Evolutionary conservation across 2,888 invertebrate genomes (phyloP), one percentile per base, ranked within the genome.

Genomic region (Eurytoma adleriae): DNA sequence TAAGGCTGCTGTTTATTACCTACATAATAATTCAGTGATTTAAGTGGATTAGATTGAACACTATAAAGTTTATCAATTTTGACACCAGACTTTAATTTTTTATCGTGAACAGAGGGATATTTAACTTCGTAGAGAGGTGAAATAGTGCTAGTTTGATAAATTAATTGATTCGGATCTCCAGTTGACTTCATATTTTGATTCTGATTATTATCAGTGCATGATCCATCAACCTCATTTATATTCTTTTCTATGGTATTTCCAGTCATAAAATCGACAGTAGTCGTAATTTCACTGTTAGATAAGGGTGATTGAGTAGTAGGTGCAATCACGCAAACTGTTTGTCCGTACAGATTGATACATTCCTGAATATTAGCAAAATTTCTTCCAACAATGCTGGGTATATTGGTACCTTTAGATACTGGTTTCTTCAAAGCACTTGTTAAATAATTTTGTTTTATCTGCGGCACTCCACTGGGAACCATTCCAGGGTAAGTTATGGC

Each of bases 341-440:
- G 62, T 18, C 79, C 79, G 16, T 64, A 73, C 3, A 69, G 7
- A 14, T 62, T 79, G 14, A 69, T 69, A n/a, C 79, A 79, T 5
- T 74, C 68, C 0, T 78, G 7, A 3, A 73, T 18, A 7, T 62
- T 61, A 0, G 13, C 50, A 57, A 64, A 64, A 0, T 64, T 68
- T 40, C 18, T 73, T 4, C 56, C 52, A 12, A 79, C 62, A 57
- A 30, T 56, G 24, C n/a, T 57, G 2, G 74, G 20, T 20, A 30
- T 13, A 3, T 62, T 54, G 52, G 67, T 20, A 3, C n/a, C 4
- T 5, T 68, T 48, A 12, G 68, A 0, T 20, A 5, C 20, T 54
- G n/a, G 0, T 10, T 18, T 10, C 56, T 56, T 54, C n/a, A 56
- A 0, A 3, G 20, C 12, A 27, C 12, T 30, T 64, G 61, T 5